Base-by-base conservation (phyloP, 2,888 invertebrate genomes). In the Thyatira batis region DNA sequence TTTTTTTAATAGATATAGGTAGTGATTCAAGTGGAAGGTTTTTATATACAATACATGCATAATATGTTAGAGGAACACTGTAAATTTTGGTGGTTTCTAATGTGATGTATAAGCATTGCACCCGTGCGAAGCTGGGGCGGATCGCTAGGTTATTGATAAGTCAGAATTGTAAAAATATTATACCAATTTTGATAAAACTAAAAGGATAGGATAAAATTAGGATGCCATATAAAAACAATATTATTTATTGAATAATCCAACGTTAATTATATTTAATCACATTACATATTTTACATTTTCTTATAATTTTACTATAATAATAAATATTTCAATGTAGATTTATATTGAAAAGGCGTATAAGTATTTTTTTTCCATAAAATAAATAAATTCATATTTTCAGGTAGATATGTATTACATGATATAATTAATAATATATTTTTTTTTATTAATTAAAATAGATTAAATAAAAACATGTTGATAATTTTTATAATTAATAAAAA, bases 171-270 rank as follows among this genome's bases (percentile, higher is more conserved):
- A 2, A 2, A 2, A 30, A 11, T 11, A 6, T 28, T 28, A 10
- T 6, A 4, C 3, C n/a, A 20, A 43, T 6, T 8, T 30, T 30
- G 30, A 2, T 1, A 8, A 30, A 11, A 10, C 30, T n/a, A n/a
- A n/a, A 30, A 30, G 30, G 3, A 10, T 30, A 17, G 20, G 30
- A 33, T 9, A 50, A 55, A 66, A 54, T 60, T 63, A 2, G 30
- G 52, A 46, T 55, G 27, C 30, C 5, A 39, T 48, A 54, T 60
- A 67, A 67, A 78, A 78, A 77, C 61, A 67, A 65, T 78, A 78
- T 74, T 65, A 64, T 76, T 76, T 75, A 75, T 78, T 69, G 64
- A 69, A 69, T 71, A 60, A 65, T 69, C 59, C 69, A 78, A 78
- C 78, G 50, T 71, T 76, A 59, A 69, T 78, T 69, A 75, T 71